Percentiles rank a stretch among this genome's conserved stretches.
Evolutionary conservation across 2,113 vertebrate species (phyloP).

Genomic region (Tetraodon nigroviridis): DNA sequence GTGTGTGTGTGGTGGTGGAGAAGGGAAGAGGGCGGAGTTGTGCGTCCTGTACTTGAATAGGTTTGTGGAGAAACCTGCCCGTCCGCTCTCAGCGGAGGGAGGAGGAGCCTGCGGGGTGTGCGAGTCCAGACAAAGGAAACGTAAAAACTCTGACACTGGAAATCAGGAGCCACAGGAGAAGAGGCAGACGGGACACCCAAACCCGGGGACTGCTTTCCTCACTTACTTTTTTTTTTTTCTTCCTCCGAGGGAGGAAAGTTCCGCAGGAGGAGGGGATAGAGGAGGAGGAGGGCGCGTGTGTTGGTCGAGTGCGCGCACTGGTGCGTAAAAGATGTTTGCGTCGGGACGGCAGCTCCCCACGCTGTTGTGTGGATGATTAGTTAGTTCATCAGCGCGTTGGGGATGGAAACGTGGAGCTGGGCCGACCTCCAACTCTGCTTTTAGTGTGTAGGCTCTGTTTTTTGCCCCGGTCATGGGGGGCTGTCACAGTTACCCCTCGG

Average conservation of each 20-base stretch:
- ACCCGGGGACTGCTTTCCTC: constrained; percentile 20
- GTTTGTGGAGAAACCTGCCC: constrained; percentile 71
- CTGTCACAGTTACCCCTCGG: constrained; percentile 73
- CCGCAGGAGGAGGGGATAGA: no score
- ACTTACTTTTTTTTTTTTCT: background rate
- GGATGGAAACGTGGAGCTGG: constrained; percentile 63
- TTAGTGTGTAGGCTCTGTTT: constrained; percentile 38
- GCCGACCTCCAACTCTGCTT: constrained; percentile 43
- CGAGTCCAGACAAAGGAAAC: constrained; percentile 69
- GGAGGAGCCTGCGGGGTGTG: constrained; percentile 69
- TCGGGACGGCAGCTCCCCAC: constrained; percentile 23
- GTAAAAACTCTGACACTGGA: constrained; percentile 59
- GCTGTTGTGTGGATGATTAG: constrained; percentile 21
- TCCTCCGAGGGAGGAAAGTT: background rate
- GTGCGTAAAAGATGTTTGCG: constrained; percentile 28
- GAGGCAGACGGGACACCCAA: background rate
- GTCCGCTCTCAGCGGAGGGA: constrained; percentile 55
- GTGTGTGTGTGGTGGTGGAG: no score
- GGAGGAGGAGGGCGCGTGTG: background rate
- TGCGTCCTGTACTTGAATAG: constrained; percentile 42
- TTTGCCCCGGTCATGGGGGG: constrained; percentile 61
- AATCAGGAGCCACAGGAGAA: constrained; percentile 13
- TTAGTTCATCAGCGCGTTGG: constrained; percentile 44
- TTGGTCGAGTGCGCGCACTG: constrained; percentile 15
- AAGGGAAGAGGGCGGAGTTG: constrained; percentile 58